phyloP scores from a whole-genome alignment of 2,113 vertebrate genomes.

The Scomber japonicus region DNA sequence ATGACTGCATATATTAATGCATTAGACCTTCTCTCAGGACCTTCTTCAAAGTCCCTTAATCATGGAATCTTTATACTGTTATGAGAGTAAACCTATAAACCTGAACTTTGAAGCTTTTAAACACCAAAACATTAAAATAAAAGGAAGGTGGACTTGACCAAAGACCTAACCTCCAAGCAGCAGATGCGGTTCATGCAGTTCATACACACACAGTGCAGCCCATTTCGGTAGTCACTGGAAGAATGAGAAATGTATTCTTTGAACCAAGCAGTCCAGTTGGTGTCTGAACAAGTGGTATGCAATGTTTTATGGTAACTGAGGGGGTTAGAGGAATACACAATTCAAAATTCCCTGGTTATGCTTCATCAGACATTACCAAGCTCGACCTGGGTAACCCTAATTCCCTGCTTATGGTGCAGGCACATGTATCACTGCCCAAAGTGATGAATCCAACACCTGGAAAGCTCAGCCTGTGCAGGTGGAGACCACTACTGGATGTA shows the following conservation, averaged over 20 bases:
- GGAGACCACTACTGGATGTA: conserved; percentile 27
- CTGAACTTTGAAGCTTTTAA: neutral
- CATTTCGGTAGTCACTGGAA: neutral
- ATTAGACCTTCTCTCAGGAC: neutral
- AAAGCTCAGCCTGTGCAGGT: conserved; percentile 30
- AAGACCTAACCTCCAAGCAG: conserved; percentile 1
- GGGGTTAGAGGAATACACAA: neutral
- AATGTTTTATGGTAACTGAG: neutral
- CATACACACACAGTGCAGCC: neutral
- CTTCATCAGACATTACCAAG: conserved; percentile 7
- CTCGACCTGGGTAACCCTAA: conserved; percentile 9
- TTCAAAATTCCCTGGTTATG: neutral
- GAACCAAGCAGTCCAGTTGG: conserved; percentile 2
- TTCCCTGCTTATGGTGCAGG: conserved; percentile 14
- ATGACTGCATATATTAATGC: no score
- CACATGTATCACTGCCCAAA: conserved; percentile 26
- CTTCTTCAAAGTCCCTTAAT: neutral
- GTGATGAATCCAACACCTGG: conserved; percentile 22
- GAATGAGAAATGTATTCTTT: neutral
- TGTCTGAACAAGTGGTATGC: neutral
- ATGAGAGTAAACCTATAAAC: neutral
- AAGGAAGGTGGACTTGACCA: neutral
- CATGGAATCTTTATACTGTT: neutral
- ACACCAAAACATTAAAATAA: neutral
- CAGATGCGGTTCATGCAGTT: neutral